Evolutionary conservation across 2,888 invertebrate species (phyloP).

Genomic region (Ophion ellenae): DNA sequence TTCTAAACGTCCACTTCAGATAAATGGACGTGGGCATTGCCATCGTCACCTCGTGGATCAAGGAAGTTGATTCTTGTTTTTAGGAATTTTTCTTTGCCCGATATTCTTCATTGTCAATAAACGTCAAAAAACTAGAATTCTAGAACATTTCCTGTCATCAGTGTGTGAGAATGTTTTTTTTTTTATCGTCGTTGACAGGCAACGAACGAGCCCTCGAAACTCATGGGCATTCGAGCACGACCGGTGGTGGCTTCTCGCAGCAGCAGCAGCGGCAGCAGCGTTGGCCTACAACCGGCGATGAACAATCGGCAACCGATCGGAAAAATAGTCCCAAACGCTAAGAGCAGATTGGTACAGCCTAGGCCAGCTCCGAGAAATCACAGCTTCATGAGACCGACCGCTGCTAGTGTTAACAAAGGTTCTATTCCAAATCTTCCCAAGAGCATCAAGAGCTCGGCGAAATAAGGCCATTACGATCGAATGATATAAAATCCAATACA

Average conservation of each 20-base stretch:
- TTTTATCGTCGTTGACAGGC: slow-evolving; percentile 33
- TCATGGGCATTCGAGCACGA: slow-evolving; percentile 64
- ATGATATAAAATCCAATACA: background rate
- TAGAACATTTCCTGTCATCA: too few species aligned
- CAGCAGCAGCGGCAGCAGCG: slow-evolving; percentile 84
- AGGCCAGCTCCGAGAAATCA: slow-evolving; percentile 74
- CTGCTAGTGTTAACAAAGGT: slow-evolving; percentile 92
- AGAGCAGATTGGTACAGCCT: slow-evolving; percentile 78
- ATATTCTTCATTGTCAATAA: background rate
- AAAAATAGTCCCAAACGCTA: slow-evolving; percentile 65
- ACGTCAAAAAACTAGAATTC: background rate
- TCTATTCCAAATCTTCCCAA: slow-evolving; percentile 81
- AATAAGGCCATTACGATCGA: slow-evolving; percentile 61
- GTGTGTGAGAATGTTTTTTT: background rate
- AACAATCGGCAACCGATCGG: slow-evolving; percentile 67
- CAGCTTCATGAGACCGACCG: slow-evolving; percentile 94
- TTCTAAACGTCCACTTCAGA: too few species aligned
- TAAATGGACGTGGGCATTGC: too few species aligned
- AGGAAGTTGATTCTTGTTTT: background rate
- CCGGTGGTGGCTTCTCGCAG: slow-evolving; percentile 80
- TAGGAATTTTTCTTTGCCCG: too few species aligned
- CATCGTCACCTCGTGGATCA: background rate
- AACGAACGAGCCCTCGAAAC: slow-evolving; percentile 54
- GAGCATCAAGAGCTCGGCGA: slow-evolving; percentile 79
- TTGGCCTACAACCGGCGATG: slow-evolving; percentile 78